A percentile compares a stretch with the other conserved stretches of the same genome.
These are phyloP conservation scores for Latheticus oryzae DNA, from an alignment of 2,888 invertebrate genomes.

Conservation along the genomic window DNA sequence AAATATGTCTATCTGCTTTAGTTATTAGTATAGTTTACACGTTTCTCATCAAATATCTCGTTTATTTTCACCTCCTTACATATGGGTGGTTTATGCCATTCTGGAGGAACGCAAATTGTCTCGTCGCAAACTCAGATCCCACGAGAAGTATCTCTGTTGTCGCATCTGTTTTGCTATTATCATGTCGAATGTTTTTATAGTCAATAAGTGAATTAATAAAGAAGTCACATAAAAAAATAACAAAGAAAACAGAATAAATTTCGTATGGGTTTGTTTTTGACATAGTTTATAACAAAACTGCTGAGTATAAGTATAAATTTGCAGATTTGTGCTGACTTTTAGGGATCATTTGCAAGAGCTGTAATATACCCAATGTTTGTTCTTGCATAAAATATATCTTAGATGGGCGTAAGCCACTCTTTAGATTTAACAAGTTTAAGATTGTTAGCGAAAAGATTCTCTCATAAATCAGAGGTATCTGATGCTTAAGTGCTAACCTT, in stretches of 20 bases:
- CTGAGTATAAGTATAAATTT: not conserved
- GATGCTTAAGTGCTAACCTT: conserved; percentile 27
- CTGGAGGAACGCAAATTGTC: conserved; percentile 8
- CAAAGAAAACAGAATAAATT: not conserved
- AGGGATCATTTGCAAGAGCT: conserved; percentile 2
- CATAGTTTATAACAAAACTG: not conserved
- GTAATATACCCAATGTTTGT: conserved; percentile 15
- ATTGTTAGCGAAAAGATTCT: conserved; percentile 21
- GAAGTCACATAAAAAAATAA: too few relatives aligned
- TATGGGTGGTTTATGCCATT: conserved; percentile 21
- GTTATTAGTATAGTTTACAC: conserved; percentile 30
- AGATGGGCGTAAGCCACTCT: conserved; percentile 18
- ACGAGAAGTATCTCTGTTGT: conserved; percentile 14
- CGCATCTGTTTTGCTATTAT: conserved; percentile 4
- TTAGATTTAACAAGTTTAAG: conserved; percentile 31
- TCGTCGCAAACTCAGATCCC: conserved; percentile 7
- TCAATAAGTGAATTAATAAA: conserved; percentile 14
- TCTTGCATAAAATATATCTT: conserved; percentile 19
- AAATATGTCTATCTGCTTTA: conserved; percentile 16
- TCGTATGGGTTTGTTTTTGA: not conserved
- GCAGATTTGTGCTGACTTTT: not conserved
- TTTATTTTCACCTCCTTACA: conserved; percentile 20
- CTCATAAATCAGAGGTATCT: conserved; percentile 34
- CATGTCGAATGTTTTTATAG: conserved; percentile 14
- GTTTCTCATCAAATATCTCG: conserved; percentile 26